A percentile compares a stretch with the other conserved stretches of the same genome.
Evolutionary conservation across 2,113 vertebrate genomes (phyloP).

Genomic region (Melierax canorus): DNA sequence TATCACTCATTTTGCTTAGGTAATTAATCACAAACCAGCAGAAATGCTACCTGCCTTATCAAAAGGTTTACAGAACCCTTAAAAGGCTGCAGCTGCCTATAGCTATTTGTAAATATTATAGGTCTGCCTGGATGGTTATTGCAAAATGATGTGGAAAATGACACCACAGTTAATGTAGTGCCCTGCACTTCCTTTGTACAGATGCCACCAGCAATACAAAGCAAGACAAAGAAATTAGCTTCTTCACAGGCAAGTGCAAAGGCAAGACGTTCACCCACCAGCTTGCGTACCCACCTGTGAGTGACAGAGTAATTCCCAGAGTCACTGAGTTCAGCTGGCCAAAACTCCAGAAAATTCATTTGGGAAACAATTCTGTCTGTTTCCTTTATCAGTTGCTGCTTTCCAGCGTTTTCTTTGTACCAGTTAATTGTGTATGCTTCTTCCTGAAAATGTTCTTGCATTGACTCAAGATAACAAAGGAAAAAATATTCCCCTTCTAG

Average conservation of each 20-base stretch:
- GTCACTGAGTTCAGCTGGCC: conserved; percentile 70
- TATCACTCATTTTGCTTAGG: neutral
- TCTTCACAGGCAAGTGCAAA: neutral
- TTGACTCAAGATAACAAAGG: conserved; percentile 34
- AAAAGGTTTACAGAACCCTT: neutral
- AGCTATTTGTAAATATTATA: neutral
- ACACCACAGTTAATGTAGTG: neutral
- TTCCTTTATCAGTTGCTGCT: neutral
- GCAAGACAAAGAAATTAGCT: neutral
- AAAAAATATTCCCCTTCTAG: conserved; percentile 74
- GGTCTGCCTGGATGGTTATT: neutral
- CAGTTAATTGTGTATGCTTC: conserved; percentile 12
- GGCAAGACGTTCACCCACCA: neutral
- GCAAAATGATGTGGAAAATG: neutral
- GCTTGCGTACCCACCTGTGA: conserved; percentile 61
- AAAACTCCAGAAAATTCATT: conserved; percentile 68
- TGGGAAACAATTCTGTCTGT: conserved; percentile 37
- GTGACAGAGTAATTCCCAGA: conserved; percentile 61
- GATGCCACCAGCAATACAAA: neutral
- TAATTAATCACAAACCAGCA: conserved; percentile 3
- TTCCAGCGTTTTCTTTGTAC: conserved; percentile 42
- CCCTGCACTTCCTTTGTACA: neutral
- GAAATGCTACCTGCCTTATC: neutral
- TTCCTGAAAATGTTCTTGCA: neutral
- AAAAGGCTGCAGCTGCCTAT: neutral